A percentile compares a stretch with the other conserved stretches of the same genome.
These are phyloP conservation scores for Actinemys pallida DNA, from an alignment of 2,113 vertebrate species.

Conservation along the genomic window DNA sequence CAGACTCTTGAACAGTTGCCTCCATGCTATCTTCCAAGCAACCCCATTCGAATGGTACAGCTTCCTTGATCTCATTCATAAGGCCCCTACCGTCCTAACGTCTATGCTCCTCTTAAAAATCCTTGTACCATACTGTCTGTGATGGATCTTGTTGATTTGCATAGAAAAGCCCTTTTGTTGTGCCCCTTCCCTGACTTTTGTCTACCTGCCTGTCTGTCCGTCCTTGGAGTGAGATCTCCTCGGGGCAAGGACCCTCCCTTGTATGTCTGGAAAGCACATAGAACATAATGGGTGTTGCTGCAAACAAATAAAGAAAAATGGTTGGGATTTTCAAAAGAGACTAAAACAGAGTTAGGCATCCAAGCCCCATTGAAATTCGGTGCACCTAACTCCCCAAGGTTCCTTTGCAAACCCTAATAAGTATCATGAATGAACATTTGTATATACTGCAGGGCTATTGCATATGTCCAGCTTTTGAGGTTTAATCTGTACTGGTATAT, in stretches of 20 bases:
- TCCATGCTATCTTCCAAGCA: background rate
- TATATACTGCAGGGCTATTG: accelerated
- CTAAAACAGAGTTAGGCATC: background rate
- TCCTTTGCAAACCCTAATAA: accelerated
- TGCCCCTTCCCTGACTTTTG: background rate
- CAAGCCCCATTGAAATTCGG: background rate
- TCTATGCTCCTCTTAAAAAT: background rate
- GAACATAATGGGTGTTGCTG: background rate
- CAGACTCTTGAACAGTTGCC: background rate
- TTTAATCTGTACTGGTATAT: background rate
- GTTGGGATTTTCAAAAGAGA: background rate
- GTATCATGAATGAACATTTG: background rate
- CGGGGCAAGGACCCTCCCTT: background rate
- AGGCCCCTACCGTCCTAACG: background rate
- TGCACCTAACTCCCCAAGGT: background rate
- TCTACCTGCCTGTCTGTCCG: background rate
- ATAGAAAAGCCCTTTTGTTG: background rate
- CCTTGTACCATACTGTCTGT: background rate
- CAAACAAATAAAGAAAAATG: background rate
- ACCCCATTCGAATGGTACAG: background rate
- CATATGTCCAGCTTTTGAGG: background rate
- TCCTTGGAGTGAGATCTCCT: background rate
- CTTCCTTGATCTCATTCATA: background rate
- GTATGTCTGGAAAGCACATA: background rate
- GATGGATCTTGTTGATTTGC: background rate